These are phyloP conservation scores for Popillia japonica DNA, from an alignment of 1,140 invertebrate species.

Conservation along the genomic window DNA sequence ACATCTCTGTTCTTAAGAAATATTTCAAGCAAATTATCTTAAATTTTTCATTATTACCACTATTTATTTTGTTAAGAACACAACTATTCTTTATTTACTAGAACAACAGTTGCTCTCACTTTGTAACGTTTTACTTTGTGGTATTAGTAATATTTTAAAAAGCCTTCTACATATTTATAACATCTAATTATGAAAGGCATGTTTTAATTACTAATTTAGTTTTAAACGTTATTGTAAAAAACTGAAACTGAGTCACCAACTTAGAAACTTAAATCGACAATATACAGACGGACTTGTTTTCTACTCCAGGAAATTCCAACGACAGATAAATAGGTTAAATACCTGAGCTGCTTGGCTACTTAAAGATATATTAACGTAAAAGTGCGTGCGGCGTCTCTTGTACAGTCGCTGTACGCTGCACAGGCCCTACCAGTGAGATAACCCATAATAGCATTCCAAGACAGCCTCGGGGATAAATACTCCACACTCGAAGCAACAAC, in stretches of 20 bases:
- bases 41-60: too few relatives aligned
- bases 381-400: not conserved
- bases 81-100: too few relatives aligned
- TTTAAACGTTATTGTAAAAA: not conserved
- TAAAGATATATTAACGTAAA: slow-evolving; percentile 8
- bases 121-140: too few relatives aligned
- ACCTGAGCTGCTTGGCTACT: slow-evolving; percentile 22
- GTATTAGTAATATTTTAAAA: too few relatives aligned
- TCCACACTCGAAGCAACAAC: not conserved
- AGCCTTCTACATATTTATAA: too few relatives aligned
- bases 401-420: not conserved
- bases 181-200: too few relatives aligned
- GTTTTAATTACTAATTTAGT: too few relatives aligned
- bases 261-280: not conserved
- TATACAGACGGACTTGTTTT: slow-evolving; percentile 8
- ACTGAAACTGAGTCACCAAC: not conserved
- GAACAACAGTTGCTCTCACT: too few relatives aligned
- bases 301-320: slow-evolving; percentile 25
- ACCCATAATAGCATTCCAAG: slow-evolving; percentile 24
- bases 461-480: not conserved
- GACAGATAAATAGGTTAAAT: slow-evolving; percentile 31
- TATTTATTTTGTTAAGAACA: too few relatives aligned
- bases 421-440: not conserved
- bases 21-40: too few relatives aligned
- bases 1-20: too few relatives aligned